Evolutionary conservation across 2,888 invertebrate species (phyloP).

Genomic region (Gymnosoma rotundatum): DNA sequence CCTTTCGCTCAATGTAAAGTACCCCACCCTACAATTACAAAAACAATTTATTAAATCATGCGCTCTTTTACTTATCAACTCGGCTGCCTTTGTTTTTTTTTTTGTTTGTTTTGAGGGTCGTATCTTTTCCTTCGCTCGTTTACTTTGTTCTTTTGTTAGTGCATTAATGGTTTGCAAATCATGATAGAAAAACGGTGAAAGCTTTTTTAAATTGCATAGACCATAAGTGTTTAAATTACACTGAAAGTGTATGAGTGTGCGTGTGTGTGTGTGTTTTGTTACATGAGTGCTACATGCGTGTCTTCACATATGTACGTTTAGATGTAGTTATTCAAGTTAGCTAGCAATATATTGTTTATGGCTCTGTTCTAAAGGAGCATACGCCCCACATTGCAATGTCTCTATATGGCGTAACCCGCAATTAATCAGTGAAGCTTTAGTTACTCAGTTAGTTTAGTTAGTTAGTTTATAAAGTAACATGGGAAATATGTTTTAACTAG

Average conservation of each 20-base stretch:
- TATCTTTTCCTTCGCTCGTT: neutral
- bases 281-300: neutral
- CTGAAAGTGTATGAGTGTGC: neutral
- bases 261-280: neutral
- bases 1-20: slow-evolving; percentile 4
- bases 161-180: slow-evolving; percentile 16
- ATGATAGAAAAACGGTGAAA: neutral
- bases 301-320: neutral
- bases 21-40: slow-evolving; percentile 44
- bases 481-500: neutral
- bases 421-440: neutral
- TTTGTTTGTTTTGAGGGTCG: neutral
- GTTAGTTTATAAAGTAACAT: no score
- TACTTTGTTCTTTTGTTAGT: neutral
- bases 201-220: slow-evolving; percentile 42
- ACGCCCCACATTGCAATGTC: slow-evolving; percentile 57
- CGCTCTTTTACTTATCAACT: slow-evolving; percentile 46
- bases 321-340: neutral
- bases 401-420: neutral
- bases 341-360: slow-evolving; percentile 21
- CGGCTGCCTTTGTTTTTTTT: neutral
- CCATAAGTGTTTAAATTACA: slow-evolving; percentile 3
- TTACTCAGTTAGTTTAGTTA: neutral
- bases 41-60: slow-evolving; percentile 2
- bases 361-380: slow-evolving; percentile 44